phyloP scores from a whole-genome alignment of 2,888 invertebrate genomes.

The Falcaria lacertinaria region DNA sequence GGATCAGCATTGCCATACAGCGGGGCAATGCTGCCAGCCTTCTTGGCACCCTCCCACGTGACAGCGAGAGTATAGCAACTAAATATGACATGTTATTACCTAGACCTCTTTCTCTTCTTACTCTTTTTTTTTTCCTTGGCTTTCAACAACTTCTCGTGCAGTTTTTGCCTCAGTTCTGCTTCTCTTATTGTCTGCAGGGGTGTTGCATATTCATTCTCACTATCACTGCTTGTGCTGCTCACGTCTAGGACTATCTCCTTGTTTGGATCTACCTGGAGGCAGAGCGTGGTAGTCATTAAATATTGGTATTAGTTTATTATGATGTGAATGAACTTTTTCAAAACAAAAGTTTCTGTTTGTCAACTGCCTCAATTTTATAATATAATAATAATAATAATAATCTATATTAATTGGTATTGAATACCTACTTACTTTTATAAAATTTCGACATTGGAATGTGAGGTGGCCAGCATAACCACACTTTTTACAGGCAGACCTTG shows the following conservation, averaged over 20 bases:
- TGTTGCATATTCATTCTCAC: constrained; percentile 89
- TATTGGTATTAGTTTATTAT: too few species aligned
- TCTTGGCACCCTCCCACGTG: too few species aligned
- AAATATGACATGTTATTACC: constrained; percentile 21
- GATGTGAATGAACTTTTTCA: too few species aligned
- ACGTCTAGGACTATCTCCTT: constrained; percentile 96
- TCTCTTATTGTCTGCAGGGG: constrained; percentile 90
- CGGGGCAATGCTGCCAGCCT: too few species aligned
- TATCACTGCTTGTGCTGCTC: constrained; percentile 95
- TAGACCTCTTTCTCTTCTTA: constrained; percentile 55
- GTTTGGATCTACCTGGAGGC: constrained; percentile 88
- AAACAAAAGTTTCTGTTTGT: neutral
- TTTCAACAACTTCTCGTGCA: constrained; percentile 81
- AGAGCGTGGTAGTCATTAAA: constrained; percentile 3
- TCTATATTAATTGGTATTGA: too few species aligned
- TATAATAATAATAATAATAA: too few species aligned
- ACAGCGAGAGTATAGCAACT: too few species aligned
- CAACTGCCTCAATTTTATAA: too few species aligned
- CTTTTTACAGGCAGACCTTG: constrained; percentile 94
- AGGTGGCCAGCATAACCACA: constrained; percentile 98
- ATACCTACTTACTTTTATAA: constrained; percentile 84
- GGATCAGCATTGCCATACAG: too few species aligned
- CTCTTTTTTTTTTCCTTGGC: constrained; percentile 77
- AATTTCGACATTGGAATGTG: constrained; percentile 97
- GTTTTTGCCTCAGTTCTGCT: constrained; percentile 86